Base-by-base conservation (phyloP, 2,113 vertebrate species). In the Machaerirhynchus nigripectus region DNA sequence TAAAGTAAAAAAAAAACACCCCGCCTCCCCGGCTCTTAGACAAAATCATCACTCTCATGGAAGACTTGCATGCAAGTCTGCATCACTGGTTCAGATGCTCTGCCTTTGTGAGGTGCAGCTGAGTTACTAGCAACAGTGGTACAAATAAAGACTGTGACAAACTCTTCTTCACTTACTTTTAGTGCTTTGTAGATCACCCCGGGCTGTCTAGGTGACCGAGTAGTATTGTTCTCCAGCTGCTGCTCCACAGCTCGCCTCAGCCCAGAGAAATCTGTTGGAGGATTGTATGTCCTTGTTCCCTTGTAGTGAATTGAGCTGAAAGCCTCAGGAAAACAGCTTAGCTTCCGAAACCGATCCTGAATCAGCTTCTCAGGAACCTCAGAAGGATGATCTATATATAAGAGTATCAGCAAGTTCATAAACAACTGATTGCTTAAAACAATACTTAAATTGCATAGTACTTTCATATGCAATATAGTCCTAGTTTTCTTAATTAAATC, bases 251-350 rank as follows among this genome's bases (percentile, higher is more conserved):
- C 98, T 44, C 97, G 98, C 64, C 99, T 98, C 55, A 99, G 98
- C 14, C 99, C 99, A 39, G 98, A 99, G 97, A 99, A 99, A 98
- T 99, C 99, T 0, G 99, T 99, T 70, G 99, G 99, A 40, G 99
- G 99, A 96, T 99, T 99, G 97, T 99, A 99, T 49, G 99, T 99
- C 73, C 99, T 99, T 28, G 99, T 99, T 87, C 99, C 99, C 42
- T 99, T 98, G 97, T 99, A 99, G 96, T 99, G 99, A 91, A 99
- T 98, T 63, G 99, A 99, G 96, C 99, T 99, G 97, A 99, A 99
- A n/a, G 99, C 99, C 96, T 99, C 99, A 0, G 99, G 99, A 92
- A 99, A 99, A 80, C 99, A 98, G 74, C 98, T 98, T 86, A 99
- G 97, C 97, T 99, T 99, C 95, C 99, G 98, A 97, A 99, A 99